phyloP scores from a whole-genome alignment of 2,113 vertebrate genomes.

The Lonchura striata region DNA sequence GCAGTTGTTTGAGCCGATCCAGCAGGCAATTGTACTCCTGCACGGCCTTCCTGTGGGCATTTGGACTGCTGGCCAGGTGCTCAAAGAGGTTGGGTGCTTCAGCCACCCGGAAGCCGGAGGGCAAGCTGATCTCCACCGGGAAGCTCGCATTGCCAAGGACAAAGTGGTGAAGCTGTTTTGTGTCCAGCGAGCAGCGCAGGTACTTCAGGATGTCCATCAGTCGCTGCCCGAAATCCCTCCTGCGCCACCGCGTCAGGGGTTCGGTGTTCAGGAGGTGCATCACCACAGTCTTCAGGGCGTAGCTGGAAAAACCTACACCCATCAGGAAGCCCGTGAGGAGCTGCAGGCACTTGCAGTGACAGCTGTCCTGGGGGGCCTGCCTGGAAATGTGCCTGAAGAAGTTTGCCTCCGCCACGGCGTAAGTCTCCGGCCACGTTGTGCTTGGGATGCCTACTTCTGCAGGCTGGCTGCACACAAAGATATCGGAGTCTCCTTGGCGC shows the following conservation, averaged over 20 bases:
- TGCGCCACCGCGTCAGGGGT: background rate
- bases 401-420: background rate
- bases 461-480: background rate
- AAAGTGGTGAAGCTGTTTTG: background rate
- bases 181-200: background rate
- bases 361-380: background rate
- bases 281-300: background rate
- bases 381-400: background rate
- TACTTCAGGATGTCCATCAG: background rate
- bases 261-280: background rate
- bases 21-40: background rate
- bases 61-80: background rate
- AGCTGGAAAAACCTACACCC: background rate
- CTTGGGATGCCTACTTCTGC: background rate
- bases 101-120: background rate
- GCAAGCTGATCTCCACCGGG: background rate
- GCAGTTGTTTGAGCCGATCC: background rate
- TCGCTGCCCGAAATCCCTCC: background rate
- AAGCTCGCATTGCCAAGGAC: background rate
- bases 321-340: background rate
- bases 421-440: background rate
- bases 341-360: background rate
- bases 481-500: background rate
- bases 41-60: background rate
- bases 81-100: background rate